A percentile compares a stretch with the other conserved stretches of the same genome.
These are phyloP conservation scores for Ligdia adustata DNA, from an alignment of 2,888 invertebrate species.

Conservation along the genomic window DNA sequence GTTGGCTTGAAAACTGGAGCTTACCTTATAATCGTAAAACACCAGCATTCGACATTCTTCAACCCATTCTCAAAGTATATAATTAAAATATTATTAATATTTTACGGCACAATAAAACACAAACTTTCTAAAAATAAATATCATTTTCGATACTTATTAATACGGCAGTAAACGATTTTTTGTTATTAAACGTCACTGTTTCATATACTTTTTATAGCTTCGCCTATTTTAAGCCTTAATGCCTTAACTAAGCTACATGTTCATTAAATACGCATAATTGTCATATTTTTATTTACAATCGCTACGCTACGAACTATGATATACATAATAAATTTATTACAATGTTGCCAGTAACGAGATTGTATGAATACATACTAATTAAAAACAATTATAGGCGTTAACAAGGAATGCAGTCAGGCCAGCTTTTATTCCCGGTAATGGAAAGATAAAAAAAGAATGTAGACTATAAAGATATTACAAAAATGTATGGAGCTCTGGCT, in stretches of 20 bases:
- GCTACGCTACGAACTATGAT: constrained; percentile 37
- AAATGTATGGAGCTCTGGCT: too few relatives aligned
- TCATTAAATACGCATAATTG: constrained; percentile 30
- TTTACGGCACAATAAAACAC: constrained; percentile 38
- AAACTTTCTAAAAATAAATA: constrained; percentile 53
- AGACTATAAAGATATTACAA: too few relatives aligned
- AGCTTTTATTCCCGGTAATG: too few relatives aligned
- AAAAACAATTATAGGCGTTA: too few relatives aligned
- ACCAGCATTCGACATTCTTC: too few relatives aligned
- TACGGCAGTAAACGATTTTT: constrained; percentile 52
- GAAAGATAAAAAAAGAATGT: too few relatives aligned
- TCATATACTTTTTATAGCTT: constrained; percentile 26
- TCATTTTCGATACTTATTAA: constrained; percentile 42
- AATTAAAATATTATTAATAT: too few relatives aligned
- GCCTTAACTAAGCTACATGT: constrained; percentile 44
- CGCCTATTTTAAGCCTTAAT: constrained; percentile 42
- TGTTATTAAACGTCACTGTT: constrained; percentile 32
- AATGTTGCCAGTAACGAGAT: constrained; percentile 31
- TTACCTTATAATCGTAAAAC: too few relatives aligned
- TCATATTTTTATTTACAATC: constrained; percentile 46
- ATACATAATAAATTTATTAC: constrained; percentile 16
- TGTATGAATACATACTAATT: too few relatives aligned
- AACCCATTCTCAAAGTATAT: too few relatives aligned
- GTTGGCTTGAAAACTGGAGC: too few relatives aligned
- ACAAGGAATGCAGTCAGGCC: too few relatives aligned